phyloP scores from a whole-genome alignment of 2,888 invertebrate genomes.

The Romanomermis culicivorax region DNA sequence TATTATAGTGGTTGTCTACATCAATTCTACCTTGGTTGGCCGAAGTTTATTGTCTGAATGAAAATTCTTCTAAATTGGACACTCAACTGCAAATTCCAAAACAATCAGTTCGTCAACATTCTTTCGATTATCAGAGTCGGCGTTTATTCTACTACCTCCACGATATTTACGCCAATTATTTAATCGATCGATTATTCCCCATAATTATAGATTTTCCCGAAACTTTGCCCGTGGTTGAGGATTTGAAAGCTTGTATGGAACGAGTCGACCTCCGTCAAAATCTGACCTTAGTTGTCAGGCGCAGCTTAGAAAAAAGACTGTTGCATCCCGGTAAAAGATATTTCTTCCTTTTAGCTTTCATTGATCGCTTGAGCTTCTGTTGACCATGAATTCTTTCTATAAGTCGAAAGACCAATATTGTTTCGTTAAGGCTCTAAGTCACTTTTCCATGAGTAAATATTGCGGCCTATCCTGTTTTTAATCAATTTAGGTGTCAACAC shows the following conservation, averaged over 20 bases:
- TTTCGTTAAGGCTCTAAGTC: too few relatives aligned
- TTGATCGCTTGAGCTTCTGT: too few relatives aligned
- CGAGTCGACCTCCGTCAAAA: slow-evolving; percentile 26
- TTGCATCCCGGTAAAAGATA: slow-evolving; percentile 29
- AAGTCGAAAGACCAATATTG: neutral
- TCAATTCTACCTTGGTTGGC: neutral
- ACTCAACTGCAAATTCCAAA: neutral
- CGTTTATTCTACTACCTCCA: neutral
- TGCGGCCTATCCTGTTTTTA: too few relatives aligned
- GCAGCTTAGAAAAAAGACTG: slow-evolving; percentile 27
- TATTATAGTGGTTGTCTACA: neutral
- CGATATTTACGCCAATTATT: slow-evolving; percentile 1
- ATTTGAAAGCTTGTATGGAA: slow-evolving; percentile 28
- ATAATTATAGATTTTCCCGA: slow-evolving; percentile 33
- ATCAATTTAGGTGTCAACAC: slow-evolving; percentile 57
- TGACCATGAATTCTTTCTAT: too few relatives aligned
- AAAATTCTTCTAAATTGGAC: neutral
- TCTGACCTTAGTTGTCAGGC: slow-evolving; percentile 25
- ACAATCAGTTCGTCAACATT: neutral
- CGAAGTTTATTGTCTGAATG: neutral
- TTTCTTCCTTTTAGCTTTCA: neutral
- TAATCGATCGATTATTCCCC: slow-evolving; percentile 29
- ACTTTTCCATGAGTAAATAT: too few relatives aligned
- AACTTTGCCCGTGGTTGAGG: slow-evolving; percentile 29
- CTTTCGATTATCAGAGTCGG: neutral